These are phyloP conservation scores for Tachina fera DNA, from an alignment of 2,888 invertebrate species.

Conservation along the genomic window DNA sequence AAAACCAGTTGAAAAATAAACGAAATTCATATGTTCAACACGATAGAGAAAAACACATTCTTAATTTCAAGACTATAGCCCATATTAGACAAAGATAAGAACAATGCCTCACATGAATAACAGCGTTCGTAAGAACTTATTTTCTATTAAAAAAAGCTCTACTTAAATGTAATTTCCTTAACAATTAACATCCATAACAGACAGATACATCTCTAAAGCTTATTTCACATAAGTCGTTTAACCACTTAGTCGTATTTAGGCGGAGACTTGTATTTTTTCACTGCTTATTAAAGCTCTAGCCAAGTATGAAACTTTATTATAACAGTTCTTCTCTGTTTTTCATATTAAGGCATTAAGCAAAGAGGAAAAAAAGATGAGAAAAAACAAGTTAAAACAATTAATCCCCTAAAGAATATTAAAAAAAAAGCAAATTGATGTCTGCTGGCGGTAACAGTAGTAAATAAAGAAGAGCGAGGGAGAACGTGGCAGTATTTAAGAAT, in stretches of 20 bases:
- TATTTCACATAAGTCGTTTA: slow-evolving; percentile 18
- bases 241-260: slow-evolving; percentile 31
- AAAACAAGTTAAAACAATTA: slow-evolving; percentile 53
- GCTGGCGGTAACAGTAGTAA: slow-evolving; percentile 13
- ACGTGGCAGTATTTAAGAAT: neutral
- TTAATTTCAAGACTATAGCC: too few species aligned
- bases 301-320: neutral
- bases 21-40: too few species aligned
- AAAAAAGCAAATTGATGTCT: slow-evolving; percentile 42
- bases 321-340: neutral
- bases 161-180: neutral
- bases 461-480: neutral
- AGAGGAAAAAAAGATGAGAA: neutral
- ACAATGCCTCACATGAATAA: too few species aligned
- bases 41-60: too few species aligned
- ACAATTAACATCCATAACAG: neutral
- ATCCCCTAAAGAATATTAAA: slow-evolving; percentile 53
- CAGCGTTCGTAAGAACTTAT: too few species aligned
- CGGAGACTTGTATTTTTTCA: neutral
- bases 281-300: neutral
- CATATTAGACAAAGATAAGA: too few species aligned
- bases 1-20: too few species aligned
- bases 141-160: neutral
- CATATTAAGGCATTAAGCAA: neutral
- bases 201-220: neutral